Percentiles rank a stretch among this genome's conserved stretches.
phyloP scores from a whole-genome alignment of 2,888 invertebrate species.

The Lycophotia porphyrea region DNA sequence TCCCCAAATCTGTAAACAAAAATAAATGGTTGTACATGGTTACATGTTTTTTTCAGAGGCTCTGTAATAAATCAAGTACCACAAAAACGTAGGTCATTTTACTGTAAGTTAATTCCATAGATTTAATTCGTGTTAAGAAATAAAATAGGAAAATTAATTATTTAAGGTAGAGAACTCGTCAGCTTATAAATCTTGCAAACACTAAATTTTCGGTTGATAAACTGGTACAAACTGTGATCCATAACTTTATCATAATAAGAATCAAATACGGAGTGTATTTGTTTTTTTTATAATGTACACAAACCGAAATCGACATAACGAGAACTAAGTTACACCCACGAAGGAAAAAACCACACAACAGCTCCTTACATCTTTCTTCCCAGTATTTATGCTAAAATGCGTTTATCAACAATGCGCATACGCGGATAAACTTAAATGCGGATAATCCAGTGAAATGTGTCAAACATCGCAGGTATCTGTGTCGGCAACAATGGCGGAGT shows the following conservation, averaged over 20 bases:
- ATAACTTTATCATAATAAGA: neutral
- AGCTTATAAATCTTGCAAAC: neutral
- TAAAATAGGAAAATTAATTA: neutral
- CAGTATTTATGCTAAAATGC: slow-evolving; percentile 55
- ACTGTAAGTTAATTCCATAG: neutral
- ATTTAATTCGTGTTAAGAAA: neutral
- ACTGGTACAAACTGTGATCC: neutral
- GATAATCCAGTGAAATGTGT: slow-evolving; percentile 70
- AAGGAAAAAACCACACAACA: slow-evolving; percentile 38
- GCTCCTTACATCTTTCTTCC: slow-evolving; percentile 36
- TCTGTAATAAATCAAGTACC: neutral
- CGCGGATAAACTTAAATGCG: slow-evolving; percentile 62
- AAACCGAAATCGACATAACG: neutral
- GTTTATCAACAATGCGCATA: slow-evolving; percentile 55
- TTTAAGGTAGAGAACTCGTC: neutral
- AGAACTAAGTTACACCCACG: neutral
- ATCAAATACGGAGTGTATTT: neutral
- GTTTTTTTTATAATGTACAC: neutral
- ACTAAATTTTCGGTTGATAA: neutral
- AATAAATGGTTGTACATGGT: neutral
- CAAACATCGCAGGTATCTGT: slow-evolving; percentile 69
- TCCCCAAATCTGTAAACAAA: neutral
- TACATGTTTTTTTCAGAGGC: neutral
- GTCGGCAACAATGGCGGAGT: slow-evolving; percentile 55
- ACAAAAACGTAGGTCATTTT: neutral